A percentile compares a stretch with the other conserved stretches of the same genome.
phyloP scores from a whole-genome alignment of 1,140 invertebrate species.

The Danaus plexippus region DNA sequence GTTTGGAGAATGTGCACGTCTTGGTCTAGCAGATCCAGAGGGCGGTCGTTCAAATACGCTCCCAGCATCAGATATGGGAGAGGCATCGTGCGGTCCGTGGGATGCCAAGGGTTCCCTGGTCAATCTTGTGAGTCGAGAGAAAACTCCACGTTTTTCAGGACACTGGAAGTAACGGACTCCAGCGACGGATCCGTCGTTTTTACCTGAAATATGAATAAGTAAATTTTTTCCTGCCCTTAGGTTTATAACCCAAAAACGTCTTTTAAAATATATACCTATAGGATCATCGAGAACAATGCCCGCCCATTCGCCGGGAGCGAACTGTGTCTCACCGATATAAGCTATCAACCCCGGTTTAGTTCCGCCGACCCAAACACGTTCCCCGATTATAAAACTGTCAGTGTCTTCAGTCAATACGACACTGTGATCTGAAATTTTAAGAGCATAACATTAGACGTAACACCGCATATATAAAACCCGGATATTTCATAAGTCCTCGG shows the following conservation, averaged over 20 bases:
- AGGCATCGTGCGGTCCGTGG: conserved; percentile 61
- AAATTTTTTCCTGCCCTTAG: background rate
- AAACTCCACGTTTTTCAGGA: conserved; percentile 93
- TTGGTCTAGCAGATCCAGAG: conserved; percentile 46
- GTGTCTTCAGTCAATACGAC: conserved; percentile 90
- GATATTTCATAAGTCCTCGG: conserved; percentile 13
- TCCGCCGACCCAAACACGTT: conserved; percentile 95
- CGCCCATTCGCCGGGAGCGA: conserved; percentile 96
- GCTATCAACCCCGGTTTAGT: conserved; percentile 95
- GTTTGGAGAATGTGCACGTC: conserved; percentile 63
- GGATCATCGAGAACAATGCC: conserved; percentile 96
- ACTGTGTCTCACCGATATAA: conserved; percentile 98
- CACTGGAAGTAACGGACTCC: conserved; percentile 95
- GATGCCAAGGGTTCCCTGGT: conserved; percentile 78
- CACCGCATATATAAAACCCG: conserved; percentile 11
- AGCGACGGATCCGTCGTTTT: conserved; percentile 97
- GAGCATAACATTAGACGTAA: conserved; percentile 18
- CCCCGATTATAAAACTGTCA: conserved; percentile 96
- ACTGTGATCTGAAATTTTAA: conserved; percentile 80
- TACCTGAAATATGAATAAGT: conserved; percentile 76
- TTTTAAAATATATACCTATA: conserved; percentile 75
- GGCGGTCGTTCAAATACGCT: conserved; percentile 61
- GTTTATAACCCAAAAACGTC: conserved; percentile 2
- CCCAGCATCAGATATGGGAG: conserved; percentile 58
- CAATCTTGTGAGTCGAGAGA: conserved; percentile 91